Evolutionary conservation across 2,797 vertebrate species (phyloP).

Genomic region (Euthynnus affinis): DNA sequence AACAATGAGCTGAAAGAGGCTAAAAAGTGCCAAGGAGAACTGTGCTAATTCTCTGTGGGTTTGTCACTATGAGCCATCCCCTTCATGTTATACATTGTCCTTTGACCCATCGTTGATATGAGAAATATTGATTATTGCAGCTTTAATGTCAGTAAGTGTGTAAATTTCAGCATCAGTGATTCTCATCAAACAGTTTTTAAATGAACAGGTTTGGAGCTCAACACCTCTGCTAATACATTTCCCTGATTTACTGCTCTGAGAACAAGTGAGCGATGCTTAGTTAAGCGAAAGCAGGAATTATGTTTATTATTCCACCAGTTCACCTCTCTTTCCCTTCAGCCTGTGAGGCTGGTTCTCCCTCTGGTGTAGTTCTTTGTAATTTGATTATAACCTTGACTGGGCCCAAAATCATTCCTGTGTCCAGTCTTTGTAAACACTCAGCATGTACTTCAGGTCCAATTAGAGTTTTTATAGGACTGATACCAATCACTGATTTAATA

Average conservation of each 20-base stretch:
- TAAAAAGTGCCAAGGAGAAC: no score
- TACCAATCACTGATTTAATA: not conserved
- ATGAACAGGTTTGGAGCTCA: no score
- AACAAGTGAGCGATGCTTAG: not conserved
- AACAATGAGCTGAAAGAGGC: no score
- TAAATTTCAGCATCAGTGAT: no score
- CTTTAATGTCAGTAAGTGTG: no score
- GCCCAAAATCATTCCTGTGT: slow-evolving; percentile 11
- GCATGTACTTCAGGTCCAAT: not conserved
- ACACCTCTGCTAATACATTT: not conserved
- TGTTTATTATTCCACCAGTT: slow-evolving; percentile 12
- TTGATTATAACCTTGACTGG: slow-evolving; percentile 11
- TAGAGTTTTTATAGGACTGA: not conserved
- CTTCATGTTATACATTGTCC: no score
- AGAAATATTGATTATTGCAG: not conserved
- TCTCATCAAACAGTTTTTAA: not conserved
- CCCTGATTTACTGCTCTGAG: not conserved
- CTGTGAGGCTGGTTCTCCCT: not conserved
- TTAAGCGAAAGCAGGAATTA: not conserved
- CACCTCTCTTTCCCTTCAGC: slow-evolving; percentile 29
- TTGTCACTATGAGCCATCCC: no score
- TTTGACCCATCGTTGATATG: no score
- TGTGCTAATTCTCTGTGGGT: no score
- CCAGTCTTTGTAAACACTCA: slow-evolving; percentile 1
- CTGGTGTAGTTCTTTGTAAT: slow-evolving; percentile 13